Base-by-base conservation (phyloP, 2,113 vertebrate species). In the Enhydra lutris region DNA sequence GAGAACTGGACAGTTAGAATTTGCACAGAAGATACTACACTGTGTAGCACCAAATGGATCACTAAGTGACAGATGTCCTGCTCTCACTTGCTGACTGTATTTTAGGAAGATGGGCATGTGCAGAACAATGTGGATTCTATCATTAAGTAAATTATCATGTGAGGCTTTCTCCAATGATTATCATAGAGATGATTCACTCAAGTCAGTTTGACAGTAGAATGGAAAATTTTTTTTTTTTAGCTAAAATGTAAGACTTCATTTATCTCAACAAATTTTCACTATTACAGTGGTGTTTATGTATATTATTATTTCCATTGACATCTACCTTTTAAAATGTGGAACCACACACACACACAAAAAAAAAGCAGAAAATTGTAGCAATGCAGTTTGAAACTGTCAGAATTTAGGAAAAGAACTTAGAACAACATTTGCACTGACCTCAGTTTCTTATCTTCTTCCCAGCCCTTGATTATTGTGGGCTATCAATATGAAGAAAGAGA, bases 231-330 rank as follows among this genome's bases (percentile, higher is more conserved):
- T 55, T 61, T 4, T 59, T 59, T 88, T 76, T 52, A 74, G 83
- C 9, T 34, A 84, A 91, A 95, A 88, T 45, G 0, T 80, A 11
- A 26, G 7, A 79, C 4, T 76, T 97, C 8, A 55, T 76, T 85
- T 45, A 73, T 83, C 31, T 69, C 7, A 96, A 71, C 7, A 74
- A 86, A 74, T 42, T 34, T 74, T 69, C 24, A 55, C 6, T 82
- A 2, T 85, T 63, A 34, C 23, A 20, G 0, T 59, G 21, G 13
- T 82, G 14, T 90, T 93, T 80, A 18, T 55, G 17, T 50, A 89
- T 67, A 67, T 82, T 89, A 55, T 87, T 83, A 92, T 94, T 96
- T 86, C 50, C 78, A 20, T 83, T 82, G 89, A 34, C 14, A 95
- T 63, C 89, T 20, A 29, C 11, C 14, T 91, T 95, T 96, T 81